Evolutionary conservation across 2,113 vertebrate species (phyloP).

Genomic region (Abramis brama): DNA sequence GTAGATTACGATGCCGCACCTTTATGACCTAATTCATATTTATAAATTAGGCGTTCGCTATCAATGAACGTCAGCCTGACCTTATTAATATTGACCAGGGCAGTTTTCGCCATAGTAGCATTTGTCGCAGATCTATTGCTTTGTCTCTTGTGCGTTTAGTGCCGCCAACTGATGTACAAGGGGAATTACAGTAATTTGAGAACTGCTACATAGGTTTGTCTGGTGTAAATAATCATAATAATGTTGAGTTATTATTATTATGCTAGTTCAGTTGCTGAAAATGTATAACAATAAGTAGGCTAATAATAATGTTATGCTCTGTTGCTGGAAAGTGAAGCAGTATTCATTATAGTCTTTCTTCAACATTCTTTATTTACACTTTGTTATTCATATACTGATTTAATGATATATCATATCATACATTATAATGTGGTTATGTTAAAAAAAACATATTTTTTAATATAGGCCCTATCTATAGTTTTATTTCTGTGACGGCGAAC

Average conservation of each 20-base stretch:
- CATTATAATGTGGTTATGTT: background rate
- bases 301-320: background rate
- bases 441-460: background rate
- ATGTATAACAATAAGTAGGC: no score
- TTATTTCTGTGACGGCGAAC: background rate
- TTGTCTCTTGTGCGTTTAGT: slow-evolving; percentile 1
- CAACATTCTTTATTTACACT: background rate
- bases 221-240: background rate
- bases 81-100: background rate
- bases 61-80: background rate
- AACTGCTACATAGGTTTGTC: background rate
- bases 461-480: background rate
- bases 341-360: background rate
- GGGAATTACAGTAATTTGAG: background rate
- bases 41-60: background rate
- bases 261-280: background rate
- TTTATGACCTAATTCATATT: background rate
- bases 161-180: background rate
- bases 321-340: background rate
- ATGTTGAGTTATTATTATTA: background rate
- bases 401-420: background rate
- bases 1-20: background rate
- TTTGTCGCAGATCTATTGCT: background rate
- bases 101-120: background rate
- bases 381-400: background rate